Evolutionary conservation across 2,113 vertebrate genomes (phyloP).

Genomic region (Microcebus tavaratra): DNA sequence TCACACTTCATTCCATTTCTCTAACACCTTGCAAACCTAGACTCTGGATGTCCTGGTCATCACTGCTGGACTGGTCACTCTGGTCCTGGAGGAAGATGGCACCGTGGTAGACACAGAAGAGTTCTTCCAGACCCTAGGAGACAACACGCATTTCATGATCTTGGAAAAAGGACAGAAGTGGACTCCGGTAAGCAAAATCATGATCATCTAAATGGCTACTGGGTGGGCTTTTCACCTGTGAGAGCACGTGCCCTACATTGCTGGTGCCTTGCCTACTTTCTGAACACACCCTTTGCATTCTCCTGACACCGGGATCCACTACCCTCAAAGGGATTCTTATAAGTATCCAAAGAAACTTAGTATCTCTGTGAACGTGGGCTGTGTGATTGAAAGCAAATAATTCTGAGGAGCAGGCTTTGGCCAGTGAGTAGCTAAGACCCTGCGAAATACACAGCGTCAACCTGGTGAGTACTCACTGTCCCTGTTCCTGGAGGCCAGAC

Average conservation of each 20-base stretch:
- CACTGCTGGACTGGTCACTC: slow-evolving; percentile 82
- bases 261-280: neutral
- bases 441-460: neutral
- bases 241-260: fast-evolving
- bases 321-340: neutral
- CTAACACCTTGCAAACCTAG: slow-evolving; percentile 74
- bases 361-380: neutral
- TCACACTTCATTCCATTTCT: neutral
- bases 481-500: neutral
- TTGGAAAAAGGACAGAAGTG: slow-evolving; percentile 89
- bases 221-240: neutral
- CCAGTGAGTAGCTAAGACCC: neutral
- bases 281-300: neutral
- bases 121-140: slow-evolving; percentile 88
- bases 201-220: fast-evolving
- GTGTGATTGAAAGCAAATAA: neutral
- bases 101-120: slow-evolving; percentile 91
- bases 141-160: slow-evolving; percentile 88
- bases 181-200: slow-evolving; percentile 84
- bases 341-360: neutral
- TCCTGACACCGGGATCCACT: neutral
- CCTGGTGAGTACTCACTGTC: neutral
- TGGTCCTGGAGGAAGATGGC: slow-evolving; percentile 94
- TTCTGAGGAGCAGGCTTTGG: neutral
- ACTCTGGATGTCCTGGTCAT: slow-evolving; percentile 86